Percentiles rank a stretch among this genome's conserved stretches.
These are phyloP conservation scores for Pseudolaguvia tuberculata DNA, from an alignment of 2,113 vertebrate species.

Conservation along the genomic window DNA sequence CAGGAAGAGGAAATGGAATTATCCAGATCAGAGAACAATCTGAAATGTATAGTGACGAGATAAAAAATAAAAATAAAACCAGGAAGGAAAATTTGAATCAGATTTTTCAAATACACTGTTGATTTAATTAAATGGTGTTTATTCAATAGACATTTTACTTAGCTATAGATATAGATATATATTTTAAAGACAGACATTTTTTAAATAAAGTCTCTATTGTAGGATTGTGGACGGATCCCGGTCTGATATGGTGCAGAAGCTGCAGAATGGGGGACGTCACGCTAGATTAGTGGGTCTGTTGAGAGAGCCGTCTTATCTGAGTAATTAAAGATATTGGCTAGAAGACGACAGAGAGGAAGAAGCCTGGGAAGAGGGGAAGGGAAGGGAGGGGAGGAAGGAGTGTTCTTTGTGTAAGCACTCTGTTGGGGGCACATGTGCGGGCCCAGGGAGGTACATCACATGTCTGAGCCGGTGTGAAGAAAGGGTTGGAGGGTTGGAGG, in stretches of 20 bases:
- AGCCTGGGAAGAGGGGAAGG: conserved; percentile 15
- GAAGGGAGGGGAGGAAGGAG: conserved; percentile 17
- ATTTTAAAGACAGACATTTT: background rate
- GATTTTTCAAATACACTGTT: background rate
- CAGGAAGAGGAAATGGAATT: background rate
- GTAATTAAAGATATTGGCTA: conserved; percentile 49
- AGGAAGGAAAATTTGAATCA: background rate
- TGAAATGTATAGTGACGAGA: background rate
- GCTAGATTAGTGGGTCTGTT: conserved; percentile 33
- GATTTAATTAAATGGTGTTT: background rate
- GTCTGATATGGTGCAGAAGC: background rate
- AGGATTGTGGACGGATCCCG: background rate
- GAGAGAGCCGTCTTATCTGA: conserved; percentile 37
- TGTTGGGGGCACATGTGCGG: conserved; percentile 43
- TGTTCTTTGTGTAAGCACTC: conserved; percentile 36
- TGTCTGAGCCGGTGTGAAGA: conserved; percentile 46
- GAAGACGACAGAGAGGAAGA: conserved; percentile 23
- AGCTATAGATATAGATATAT: too few species aligned
- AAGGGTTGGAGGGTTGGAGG: conserved; percentile 11
- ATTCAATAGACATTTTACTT: background rate
- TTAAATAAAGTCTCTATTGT: background rate
- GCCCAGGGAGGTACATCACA: conserved; percentile 42
- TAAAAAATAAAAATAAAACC: background rate
- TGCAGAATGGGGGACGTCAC: background rate
- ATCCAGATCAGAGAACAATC: conserved; percentile 13